Conservation (phyloP, 2,113 vertebrate species). For the Triplophysa siluroides region DNA sequence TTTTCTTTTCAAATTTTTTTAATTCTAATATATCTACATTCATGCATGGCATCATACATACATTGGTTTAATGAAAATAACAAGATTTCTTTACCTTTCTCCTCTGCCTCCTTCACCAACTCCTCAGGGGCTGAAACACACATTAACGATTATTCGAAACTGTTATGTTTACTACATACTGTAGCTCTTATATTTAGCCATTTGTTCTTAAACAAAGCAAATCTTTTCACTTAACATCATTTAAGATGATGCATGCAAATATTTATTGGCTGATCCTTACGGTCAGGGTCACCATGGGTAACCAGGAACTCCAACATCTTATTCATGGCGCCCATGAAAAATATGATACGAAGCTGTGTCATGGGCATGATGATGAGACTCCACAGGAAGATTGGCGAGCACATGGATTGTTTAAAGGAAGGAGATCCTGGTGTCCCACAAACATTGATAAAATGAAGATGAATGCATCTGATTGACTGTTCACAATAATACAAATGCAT, state of each 20-base stretch:
- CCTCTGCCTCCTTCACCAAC: conserved; percentile 56
- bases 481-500: background rate
- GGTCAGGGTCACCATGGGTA: conserved; percentile 59
- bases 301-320: conserved; percentile 84
- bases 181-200: conserved; percentile 2
- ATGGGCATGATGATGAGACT: conserved; percentile 84
- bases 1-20: too few species aligned
- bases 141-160: background rate
- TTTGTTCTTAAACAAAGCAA: background rate
- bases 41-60: background rate
- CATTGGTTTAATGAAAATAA: background rate
- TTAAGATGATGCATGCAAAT: background rate
- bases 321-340: conserved; percentile 90
- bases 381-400: conserved; percentile 85
- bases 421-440: conserved; percentile 56
- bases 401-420: conserved; percentile 75
- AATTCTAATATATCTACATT: background rate
- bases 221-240: background rate
- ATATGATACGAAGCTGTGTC: conserved; percentile 85
- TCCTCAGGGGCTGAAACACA: conserved; percentile 63
- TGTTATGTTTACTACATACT: background rate
- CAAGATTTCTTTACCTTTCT: conserved; percentile 61
- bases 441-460: background rate
- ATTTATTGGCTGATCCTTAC: conserved; percentile 51
- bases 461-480: too few species aligned